phyloP scores from a whole-genome alignment of 2,888 invertebrate species.

The Tortricodes alternella region DNA sequence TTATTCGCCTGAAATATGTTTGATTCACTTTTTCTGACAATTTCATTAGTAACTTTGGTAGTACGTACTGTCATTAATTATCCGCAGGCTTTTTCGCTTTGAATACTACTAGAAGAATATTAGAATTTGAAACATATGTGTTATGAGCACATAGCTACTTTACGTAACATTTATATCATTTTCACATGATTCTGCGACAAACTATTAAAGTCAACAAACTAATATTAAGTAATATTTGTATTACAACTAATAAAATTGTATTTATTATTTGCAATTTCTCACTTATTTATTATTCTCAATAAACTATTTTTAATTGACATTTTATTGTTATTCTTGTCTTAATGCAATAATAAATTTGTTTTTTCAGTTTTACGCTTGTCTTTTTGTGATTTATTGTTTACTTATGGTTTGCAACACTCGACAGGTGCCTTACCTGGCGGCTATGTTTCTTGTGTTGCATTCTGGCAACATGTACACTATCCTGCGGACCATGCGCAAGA shows the following conservation, averaged over 20 bases:
- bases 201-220: too few relatives aligned
- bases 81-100: too few relatives aligned
- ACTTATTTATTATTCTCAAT: constrained; percentile 2
- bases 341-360: constrained; percentile 65
- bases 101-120: too few relatives aligned
- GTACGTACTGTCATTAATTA: too few relatives aligned
- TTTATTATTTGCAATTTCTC: constrained; percentile 9
- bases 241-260: background rate
- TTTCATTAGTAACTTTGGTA: too few relatives aligned
- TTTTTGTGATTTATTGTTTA: constrained; percentile 42
- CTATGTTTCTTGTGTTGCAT: constrained; percentile 93
- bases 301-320: constrained; percentile 32
- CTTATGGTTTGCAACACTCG: constrained; percentile 51
- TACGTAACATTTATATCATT: too few relatives aligned
- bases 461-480: constrained; percentile 95
- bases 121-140: too few relatives aligned
- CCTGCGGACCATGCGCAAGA: constrained; percentile 93
- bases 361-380: constrained; percentile 56
- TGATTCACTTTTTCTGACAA: too few relatives aligned
- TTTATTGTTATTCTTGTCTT: constrained; percentile 36
- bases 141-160: too few relatives aligned
- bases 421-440: constrained; percentile 91
- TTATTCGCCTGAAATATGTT: too few relatives aligned
- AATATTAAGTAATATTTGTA: background rate
- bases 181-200: too few relatives aligned